Base-by-base conservation (phyloP, 2,113 vertebrate genomes). In the Balaenoptera acutorostrata region DNA sequence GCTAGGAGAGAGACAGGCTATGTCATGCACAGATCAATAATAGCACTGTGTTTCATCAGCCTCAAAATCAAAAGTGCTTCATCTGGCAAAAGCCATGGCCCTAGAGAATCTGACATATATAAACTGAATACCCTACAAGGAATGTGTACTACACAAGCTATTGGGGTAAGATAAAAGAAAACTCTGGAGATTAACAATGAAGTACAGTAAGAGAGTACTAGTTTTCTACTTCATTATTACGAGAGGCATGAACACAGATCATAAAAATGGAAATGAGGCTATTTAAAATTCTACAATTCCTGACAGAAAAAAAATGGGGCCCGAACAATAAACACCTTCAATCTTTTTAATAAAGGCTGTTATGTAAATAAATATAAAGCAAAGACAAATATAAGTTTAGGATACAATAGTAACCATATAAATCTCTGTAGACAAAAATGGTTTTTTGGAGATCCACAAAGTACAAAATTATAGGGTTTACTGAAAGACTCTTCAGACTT, bases 21-120 rank as follows among this genome's bases (percentile, higher is more conserved):
- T 99, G 99, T 99, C 99, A 98, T 98, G 98, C 98, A 98, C 98
- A 98, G 98, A 99, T 99, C 99, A 99, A 99, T 99, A 99, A 98
- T 36, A 97, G 96, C 97, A 98, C 98, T 95, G 98, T 98, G 97
- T 98, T 99, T 99, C 98, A 99, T 99, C 99, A 98, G 98, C 97
- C 94, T 98, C 98, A 98, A 98, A 99, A 99, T 98, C 98, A 98
- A 98, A 98, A 98, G 97, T 98, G 98, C 97, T 98, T 98, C 98
- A 98, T 98, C 98, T 98, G 98, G 98, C 98, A 99, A 99, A 99
- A 99, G 98, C 98, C 98, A 98, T 72, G 99, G 98, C 99, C 99
- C 99, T 99, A 98, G 98, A 99, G 99, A 97, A 98, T 99, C 98
- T 98, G 98, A 98, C 98, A 99, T 98, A 98, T 98, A 98, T 97